Base-by-base conservation (phyloP, 2,113 vertebrate genomes). In the Tapirus terrestris region DNA sequence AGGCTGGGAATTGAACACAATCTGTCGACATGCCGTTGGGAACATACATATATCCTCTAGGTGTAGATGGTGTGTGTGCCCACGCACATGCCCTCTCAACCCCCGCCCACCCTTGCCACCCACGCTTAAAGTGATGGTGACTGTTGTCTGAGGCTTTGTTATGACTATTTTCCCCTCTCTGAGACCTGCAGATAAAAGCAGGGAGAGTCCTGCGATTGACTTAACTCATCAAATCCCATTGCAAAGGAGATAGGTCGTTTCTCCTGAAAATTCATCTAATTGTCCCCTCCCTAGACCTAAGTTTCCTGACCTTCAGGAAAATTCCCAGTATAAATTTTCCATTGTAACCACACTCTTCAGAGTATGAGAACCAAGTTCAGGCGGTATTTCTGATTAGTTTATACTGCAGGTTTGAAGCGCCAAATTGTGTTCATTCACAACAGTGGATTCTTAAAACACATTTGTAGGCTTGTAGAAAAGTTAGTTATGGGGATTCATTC, bases 381-480 rank as follows among this genome's bases (percentile, higher is more conserved):
- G 43, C 21, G 72, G 39, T 79, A 11, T 51, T 93, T 82, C 89
- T 81, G 27, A 86, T 63, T 61, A 72, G 60, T 56, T 89, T 63
- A 65, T 31, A 53, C 12, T 14, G 61, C 6, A 16, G 27, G n/a
- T 79, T 82, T 77, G 36, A 86, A 87, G 68, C 43, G 9, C n/a
- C 43, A 58, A 72, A 39, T 29, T 80, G 43, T 48, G 39, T 70
- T 72, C 84, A 65, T 75, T 84, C 29, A 63, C 25, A 89, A 89
- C 0, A 29, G 53, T 1, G 76, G 48, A 94, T 76, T 75, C 63
- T 85, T 70, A 75, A 97, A 80, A 58, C 63, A 77, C 10, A 8
- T 67, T 83, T 95, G 25, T 79, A 70, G 84, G 70, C 45, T 92
- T 65, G 25, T n/a, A 91, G 58, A 48, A 92, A 63, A 95, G 16